Conservation (phyloP, 2,797 vertebrate genomes). For the Melanotaenia nigrans region DNA sequence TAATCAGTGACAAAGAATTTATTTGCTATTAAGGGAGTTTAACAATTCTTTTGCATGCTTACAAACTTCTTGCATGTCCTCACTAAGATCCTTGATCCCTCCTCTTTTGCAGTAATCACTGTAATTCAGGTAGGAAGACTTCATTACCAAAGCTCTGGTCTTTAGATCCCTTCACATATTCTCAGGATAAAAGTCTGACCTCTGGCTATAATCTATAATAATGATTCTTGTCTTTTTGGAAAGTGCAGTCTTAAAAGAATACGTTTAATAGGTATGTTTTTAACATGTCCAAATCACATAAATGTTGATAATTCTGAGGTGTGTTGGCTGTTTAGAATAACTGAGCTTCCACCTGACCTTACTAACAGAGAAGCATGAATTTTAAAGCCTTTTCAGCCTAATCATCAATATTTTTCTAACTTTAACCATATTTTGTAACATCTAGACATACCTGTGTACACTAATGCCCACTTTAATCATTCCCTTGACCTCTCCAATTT, state of each 20-base stretch:
- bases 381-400: background rate
- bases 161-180: background rate
- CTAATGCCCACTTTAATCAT: too few relatives aligned
- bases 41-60: background rate
- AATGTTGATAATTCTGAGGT: too few relatives aligned
- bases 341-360: too few relatives aligned
- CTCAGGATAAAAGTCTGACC: background rate
- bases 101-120: background rate
- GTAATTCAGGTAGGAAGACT: background rate
- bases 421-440: background rate
- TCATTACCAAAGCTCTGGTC: background rate
- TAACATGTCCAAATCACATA: too few relatives aligned
- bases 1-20: background rate
- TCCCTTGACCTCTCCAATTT: too few relatives aligned
- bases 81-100: background rate
- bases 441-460: too few relatives aligned
- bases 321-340: too few relatives aligned
- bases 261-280: too few relatives aligned
- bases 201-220: background rate
- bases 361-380: background rate
- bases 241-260: too few relatives aligned
- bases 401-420: background rate
- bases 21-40: background rate
- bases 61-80: background rate
- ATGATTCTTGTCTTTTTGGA: background rate